Evolutionary conservation across 2,113 vertebrate species (phyloP).

Genomic region (Conger conger): DNA sequence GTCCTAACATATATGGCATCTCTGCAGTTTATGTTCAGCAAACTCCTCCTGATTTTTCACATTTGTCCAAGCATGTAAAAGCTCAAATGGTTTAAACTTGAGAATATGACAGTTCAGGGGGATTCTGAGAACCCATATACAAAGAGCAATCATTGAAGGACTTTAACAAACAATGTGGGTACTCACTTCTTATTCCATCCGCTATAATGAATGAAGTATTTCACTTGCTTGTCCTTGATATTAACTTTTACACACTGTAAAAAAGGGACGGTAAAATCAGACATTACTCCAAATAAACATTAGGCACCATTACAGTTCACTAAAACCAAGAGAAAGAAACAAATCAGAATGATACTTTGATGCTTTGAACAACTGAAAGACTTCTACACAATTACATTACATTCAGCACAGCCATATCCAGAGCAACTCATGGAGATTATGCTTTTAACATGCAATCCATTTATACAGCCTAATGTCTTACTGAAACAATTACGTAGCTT

Average conservation of each 20-base stretch:
- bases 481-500: too few species aligned
- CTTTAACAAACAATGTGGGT: not conserved
- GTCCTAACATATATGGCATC: too few species aligned
- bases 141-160: not conserved
- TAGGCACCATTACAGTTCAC: too few species aligned
- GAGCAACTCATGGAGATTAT: too few species aligned
- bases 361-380: too few species aligned
- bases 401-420: not conserved
- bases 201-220: slow-evolving; percentile 99
- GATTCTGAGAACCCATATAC: not conserved
- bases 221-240: slow-evolving; percentile 99
- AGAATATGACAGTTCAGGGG: not conserved
- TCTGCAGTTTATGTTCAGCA: not conserved
- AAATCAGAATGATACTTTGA: not conserved
- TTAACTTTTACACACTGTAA: slow-evolving; percentile 96
- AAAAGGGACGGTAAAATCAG: slow-evolving; percentile 32
- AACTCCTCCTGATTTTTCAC: not conserved
- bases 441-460: too few species aligned
- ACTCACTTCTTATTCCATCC: slow-evolving; percentile 99
- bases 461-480: too few species aligned
- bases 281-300: not conserved
- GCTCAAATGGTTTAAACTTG: not conserved
- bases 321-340: too few species aligned
- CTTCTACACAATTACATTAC: too few species aligned
- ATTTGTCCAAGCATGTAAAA: not conserved